Evolutionary conservation across 1,140 invertebrate species (phyloP).

Genomic region (Brachionus paranguensis): DNA sequence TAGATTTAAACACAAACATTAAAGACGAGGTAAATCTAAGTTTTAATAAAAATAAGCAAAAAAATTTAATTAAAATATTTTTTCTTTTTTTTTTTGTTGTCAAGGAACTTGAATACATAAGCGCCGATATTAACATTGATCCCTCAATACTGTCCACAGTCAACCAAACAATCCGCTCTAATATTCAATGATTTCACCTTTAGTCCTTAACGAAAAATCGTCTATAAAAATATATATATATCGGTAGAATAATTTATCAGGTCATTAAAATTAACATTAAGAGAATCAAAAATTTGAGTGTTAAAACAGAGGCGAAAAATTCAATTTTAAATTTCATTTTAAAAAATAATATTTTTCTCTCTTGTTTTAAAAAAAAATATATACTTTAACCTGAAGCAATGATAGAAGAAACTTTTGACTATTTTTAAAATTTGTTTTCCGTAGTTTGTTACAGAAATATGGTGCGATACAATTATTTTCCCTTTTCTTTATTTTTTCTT

Average conservation of each 20-base stretch:
- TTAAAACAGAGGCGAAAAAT: neutral
- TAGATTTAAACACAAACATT: slow-evolving; percentile 13
- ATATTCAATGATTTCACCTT: neutral
- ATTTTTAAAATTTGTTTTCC: neutral
- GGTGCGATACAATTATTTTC: neutral
- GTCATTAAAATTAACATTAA: neutral
- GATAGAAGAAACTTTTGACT: neutral
- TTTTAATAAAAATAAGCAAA: too few species aligned
- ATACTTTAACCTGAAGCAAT: neutral
- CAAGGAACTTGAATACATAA: slow-evolving; percentile 22
- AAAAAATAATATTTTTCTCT: neutral
- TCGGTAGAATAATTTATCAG: neutral
- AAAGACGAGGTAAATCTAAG: slow-evolving; percentile 4
- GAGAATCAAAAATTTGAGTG: neutral
- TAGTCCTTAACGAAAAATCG: neutral
- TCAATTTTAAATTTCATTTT: neutral
- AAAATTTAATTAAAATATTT: neutral
- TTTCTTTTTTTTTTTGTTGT: neutral
- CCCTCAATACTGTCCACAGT: slow-evolving; percentile 7
- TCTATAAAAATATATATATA: neutral
- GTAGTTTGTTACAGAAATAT: neutral
- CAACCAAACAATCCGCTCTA: slow-evolving; percentile 18
- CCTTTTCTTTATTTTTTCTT: neutral
- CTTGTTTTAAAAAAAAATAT: neutral
- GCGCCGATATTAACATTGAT: slow-evolving; percentile 29